Percentiles rank a stretch among this genome's conserved stretches.
These are phyloP conservation scores for Styela plicata DNA, from an alignment of 23 tunicate genomes.

Conservation along the genomic window DNA sequence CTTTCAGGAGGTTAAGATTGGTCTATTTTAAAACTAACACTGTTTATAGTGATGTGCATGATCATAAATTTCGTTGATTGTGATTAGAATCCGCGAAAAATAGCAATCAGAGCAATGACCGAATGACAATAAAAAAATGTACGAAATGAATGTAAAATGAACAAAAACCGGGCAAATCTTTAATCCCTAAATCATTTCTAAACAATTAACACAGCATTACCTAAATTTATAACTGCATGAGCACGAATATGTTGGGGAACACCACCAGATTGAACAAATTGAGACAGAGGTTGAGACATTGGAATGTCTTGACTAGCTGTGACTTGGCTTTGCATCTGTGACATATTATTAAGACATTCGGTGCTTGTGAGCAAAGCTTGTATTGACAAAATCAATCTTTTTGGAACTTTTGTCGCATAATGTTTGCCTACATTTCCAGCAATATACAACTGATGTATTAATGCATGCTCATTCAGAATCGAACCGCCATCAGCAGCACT, in stretches of 20 bases:
- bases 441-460: slow-evolving; percentile 56
- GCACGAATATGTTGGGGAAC: slow-evolving; percentile 59
- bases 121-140: background rate
- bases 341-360: slow-evolving; percentile 3
- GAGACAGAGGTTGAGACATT: slow-evolving; percentile 60
- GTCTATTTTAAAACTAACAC: no score
- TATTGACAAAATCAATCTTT: slow-evolving; percentile 55
- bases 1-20: no score
- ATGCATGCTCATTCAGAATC: slow-evolving; percentile 9
- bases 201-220: no score
- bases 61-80: no score
- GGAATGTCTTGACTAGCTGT: background rate
- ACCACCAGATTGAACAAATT: slow-evolving; percentile 42
- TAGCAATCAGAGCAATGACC: no score
- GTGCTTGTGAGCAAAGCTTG: slow-evolving; percentile 72
- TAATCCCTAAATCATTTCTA: no score
- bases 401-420: slow-evolving; percentile 41
- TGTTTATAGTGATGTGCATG: no score
- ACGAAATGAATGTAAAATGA: background rate
- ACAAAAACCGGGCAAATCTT: no score
- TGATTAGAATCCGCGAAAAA: no score
- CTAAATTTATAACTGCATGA: slow-evolving; percentile 67
- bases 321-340: slow-evolving; percentile 6
- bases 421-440: slow-evolving; percentile 57
- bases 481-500: slow-evolving; percentile 17